A percentile compares a stretch with the other conserved stretches of the same genome.
These are phyloP conservation scores for Nomada flava DNA, from an alignment of 2,888 invertebrate species.

Conservation along the genomic window DNA sequence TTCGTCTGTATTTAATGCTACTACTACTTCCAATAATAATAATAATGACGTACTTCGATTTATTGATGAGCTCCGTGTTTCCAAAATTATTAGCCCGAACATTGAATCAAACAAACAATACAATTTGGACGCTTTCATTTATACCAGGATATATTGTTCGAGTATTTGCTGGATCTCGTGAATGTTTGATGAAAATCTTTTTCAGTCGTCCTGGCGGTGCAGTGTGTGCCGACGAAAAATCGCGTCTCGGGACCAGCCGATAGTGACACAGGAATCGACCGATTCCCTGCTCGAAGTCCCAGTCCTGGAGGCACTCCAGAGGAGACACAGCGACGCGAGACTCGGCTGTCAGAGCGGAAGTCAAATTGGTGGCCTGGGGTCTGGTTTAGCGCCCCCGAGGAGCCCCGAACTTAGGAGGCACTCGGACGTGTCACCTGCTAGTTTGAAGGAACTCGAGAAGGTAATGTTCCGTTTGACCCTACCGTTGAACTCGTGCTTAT, in stretches of 20 bases:
- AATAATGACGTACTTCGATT: too few relatives aligned
- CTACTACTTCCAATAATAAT: too few relatives aligned
- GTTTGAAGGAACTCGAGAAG: constrained; percentile 95
- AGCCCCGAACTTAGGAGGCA: constrained; percentile 93
- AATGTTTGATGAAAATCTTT: background rate
- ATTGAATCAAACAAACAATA: too few relatives aligned
- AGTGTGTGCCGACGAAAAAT: constrained; percentile 95
- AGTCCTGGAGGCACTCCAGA: constrained; percentile 90
- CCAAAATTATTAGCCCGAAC: too few relatives aligned
- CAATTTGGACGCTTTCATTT: too few relatives aligned
- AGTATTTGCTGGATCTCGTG: too few relatives aligned
- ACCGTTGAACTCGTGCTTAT: constrained; percentile 11
- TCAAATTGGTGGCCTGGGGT: constrained; percentile 84
- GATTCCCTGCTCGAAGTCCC: constrained; percentile 93
- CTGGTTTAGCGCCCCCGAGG: constrained; percentile 92
- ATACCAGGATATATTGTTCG: too few relatives aligned
- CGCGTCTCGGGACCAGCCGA: constrained; percentile 89
- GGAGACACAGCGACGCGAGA: constrained; percentile 92
- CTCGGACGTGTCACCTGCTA: constrained; percentile 94
- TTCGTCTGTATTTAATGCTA: too few relatives aligned
- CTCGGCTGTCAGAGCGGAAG: constrained; percentile 86
- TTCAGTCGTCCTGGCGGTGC: constrained; percentile 90
- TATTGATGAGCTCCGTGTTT: too few relatives aligned
- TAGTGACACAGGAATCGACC: constrained; percentile 92
- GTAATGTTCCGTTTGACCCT: constrained; percentile 84